A percentile compares a stretch with the other conserved stretches of the same genome.
These are phyloP conservation scores for Heterochromis multidens DNA, from an alignment of 2,113 vertebrate genomes.

Conservation along the genomic window DNA sequence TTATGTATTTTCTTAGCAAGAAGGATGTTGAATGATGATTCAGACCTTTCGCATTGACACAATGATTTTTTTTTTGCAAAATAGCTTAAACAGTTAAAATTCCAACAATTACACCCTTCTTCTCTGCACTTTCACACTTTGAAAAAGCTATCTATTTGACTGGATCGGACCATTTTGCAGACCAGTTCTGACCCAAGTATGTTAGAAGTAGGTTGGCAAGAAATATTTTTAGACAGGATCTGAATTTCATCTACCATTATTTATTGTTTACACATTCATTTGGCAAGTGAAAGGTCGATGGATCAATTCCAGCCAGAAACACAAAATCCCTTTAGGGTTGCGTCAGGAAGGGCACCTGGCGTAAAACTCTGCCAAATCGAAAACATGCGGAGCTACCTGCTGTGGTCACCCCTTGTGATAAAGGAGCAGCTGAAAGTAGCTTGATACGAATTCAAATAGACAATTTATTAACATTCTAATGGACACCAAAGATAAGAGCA, in stretches of 20 bases:
- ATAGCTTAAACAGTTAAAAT: not conserved
- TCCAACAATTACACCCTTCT: rapidly evolving
- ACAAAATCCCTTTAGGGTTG: too few species aligned
- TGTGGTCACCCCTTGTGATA: too few species aligned
- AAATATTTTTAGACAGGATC: rapidly evolving
- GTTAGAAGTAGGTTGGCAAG: rapidly evolving
- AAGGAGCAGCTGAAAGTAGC: not conserved
- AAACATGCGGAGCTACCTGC: not conserved
- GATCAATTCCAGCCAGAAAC: too few species aligned
- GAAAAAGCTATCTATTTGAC: too few species aligned
- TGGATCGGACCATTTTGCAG: too few species aligned
- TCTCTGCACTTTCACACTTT: not conserved
- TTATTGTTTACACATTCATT: not conserved
- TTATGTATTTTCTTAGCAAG: not conserved
- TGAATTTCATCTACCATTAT: not conserved
- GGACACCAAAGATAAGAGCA: too few species aligned
- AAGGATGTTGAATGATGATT: not conserved
- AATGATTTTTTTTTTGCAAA: not conserved
- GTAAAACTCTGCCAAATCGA: too few species aligned
- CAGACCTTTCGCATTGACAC: not conserved
- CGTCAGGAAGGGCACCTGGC: too few species aligned
- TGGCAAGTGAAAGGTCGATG: rapidly evolving
- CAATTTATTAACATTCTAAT: too few species aligned
- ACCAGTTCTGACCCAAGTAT: not conserved
- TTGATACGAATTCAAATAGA: not conserved